These are phyloP conservation scores for Drosophila repleta DNA, from an alignment of 1,140 invertebrate species.

Conservation along the genomic window DNA sequence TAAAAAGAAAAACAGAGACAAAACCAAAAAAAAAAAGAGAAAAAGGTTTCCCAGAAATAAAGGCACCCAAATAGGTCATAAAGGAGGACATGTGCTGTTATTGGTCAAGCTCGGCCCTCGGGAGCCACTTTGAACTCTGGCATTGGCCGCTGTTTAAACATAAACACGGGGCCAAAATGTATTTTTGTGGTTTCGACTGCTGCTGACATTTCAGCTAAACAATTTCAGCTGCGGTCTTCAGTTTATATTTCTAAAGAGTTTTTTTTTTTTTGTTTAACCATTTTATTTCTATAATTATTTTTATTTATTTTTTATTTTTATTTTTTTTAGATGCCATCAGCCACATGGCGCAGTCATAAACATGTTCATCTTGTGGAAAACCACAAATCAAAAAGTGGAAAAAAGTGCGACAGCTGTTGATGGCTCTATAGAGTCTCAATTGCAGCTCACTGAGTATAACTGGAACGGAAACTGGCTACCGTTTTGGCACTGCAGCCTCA, in stretches of 20 bases:
- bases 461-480: constrained; percentile 55
- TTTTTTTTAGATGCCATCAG: constrained; percentile 1
- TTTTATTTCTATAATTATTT: constrained; percentile 8
- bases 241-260: constrained; percentile 61
- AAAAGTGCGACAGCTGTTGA: constrained; percentile 67
- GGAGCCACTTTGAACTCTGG: constrained; percentile 43
- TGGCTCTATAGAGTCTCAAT: constrained; percentile 61
- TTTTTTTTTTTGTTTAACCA: constrained; percentile 12
- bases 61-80: constrained; percentile 56
- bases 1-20: constrained; percentile 1
- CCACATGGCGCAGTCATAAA: constrained; percentile 39
- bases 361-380: constrained; percentile 39
- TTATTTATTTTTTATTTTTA: neutral
- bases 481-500: constrained; percentile 3
- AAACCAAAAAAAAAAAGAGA: neutral
- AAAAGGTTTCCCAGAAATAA: constrained; percentile 15
- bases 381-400: constrained; percentile 77
- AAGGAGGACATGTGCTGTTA: constrained; percentile 40
- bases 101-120: constrained; percentile 23
- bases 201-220: constrained; percentile 49
- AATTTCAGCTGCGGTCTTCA: constrained; percentile 43
- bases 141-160: constrained; percentile 27
- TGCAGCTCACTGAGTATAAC: constrained; percentile 37
- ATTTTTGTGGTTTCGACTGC: constrained; percentile 62
- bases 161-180: neutral